Evolutionary conservation across 2,797 vertebrate genomes (phyloP), one percentile per base, ranked within the genome.

Genomic region (Aldrovandia affinis): DNA sequence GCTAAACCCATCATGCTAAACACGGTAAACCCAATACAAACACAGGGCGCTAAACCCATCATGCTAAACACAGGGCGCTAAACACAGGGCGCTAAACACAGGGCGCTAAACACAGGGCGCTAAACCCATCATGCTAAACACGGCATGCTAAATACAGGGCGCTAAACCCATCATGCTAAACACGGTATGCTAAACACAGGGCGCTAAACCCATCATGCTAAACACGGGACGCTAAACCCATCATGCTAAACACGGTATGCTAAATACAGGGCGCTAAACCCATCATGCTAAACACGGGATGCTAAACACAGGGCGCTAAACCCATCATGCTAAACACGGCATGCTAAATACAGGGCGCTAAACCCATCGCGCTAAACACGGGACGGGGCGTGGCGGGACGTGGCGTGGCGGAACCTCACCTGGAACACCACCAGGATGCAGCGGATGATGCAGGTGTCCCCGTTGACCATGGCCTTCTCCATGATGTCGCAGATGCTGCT

Each of bases 401-500:
- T 14, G 15, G 33, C 8, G 14, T n/a, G 1, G 15, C 25, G 0
- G 15, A 68, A 42, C 84, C 88, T 55, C 87, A 99, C 98, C 98
- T 99, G 98, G 92, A 99, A 99, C 88, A 99, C 98, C 47, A 99
- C 97, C 77, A 99, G 95, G 90, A 98, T 97, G 92, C 98, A 99
- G 91, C 97, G 97, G 88, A 99, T 99, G 86, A 99, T 98, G 91
- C 98, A 98, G 22, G 97, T 97, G 83, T 99, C 98, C 33, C 97
- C 96, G 39, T 97, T 98, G 83, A 98, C 98, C 98, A 99, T 99
- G 86, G 98, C 98, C 90, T 98, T 99, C 89, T 99, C 98, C 98
- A 99, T 99, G 81, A 99, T 99, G 93, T 99, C 97, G 89, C 98
- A 99, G 90, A 99, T 99, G 88, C 97, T 98, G 96, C 96, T 97